Base-by-base conservation (phyloP, 2,888 invertebrate species). In the Eilema sororculum region DNA sequence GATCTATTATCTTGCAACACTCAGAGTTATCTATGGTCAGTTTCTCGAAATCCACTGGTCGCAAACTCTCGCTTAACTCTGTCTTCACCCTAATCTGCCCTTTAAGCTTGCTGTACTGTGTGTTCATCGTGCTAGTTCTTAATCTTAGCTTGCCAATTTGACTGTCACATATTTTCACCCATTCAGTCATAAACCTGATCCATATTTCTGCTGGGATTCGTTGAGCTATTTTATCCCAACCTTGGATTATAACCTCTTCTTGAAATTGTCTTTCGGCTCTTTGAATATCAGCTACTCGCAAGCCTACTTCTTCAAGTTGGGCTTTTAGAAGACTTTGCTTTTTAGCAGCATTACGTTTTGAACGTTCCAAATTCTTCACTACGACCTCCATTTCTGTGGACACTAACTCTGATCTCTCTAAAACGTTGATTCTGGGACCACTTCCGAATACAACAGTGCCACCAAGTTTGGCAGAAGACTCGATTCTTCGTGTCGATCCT, bases 31-130 rank as follows among this genome's bases (percentile, higher is more conserved):
- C 96, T 41, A 97, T 97, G 78, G 93, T 92, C 4, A 97, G 80
- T 81, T 96, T 96, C 41, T 97, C 96, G 77, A 97, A 97, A 84
- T 97, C 97, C 0, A 97, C 96, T 0, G 96, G 95, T 66, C 96
- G 91, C 0, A 97, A 85, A 63, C 93, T 95, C 73, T 96, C 96
- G 20, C 96, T 96, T 0, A 97, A 81, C 81, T 96, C 96, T 8
- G 93, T 91, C 75, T 96, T 96, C 9, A 95, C 91, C 41, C 92
- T 89, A 2, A 96, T 93, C 74, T 96, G 96, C 0, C 93, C 90
- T 73, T 95, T 96, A 0, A 96, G 84, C 84, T 96, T 96, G 58
- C 89, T 92, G 79, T 94, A 95, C 73, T 96, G 95, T 0, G 93
- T 91, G 83, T 95, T 96, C 0, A 96, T 80, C 0, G 96, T 96